Conservation (phyloP, 2,113 vertebrate species). For the Rhinoderma darwinii region DNA sequence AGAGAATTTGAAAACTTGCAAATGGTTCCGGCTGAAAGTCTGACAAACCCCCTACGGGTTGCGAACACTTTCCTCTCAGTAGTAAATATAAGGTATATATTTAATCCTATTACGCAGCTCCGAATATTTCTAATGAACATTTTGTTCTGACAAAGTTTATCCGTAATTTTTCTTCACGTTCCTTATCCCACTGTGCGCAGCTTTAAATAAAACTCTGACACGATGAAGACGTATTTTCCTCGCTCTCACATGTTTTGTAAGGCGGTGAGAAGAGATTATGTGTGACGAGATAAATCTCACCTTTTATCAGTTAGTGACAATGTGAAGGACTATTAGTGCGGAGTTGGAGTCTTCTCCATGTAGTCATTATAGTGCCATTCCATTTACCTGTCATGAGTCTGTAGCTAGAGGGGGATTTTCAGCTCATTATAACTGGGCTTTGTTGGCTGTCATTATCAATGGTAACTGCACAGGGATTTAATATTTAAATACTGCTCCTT, state of each 20-base stretch:
- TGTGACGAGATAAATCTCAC: slow-evolving; percentile 36
- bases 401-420: slow-evolving; percentile 41
- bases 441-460: slow-evolving; percentile 48
- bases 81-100: background rate
- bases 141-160: background rate
- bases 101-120: background rate
- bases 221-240: slow-evolving; percentile 36
- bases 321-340: slow-evolving; percentile 39
- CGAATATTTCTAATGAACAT: background rate
- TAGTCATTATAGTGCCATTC: slow-evolving; percentile 32
- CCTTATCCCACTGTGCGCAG: background rate
- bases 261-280: slow-evolving; percentile 17
- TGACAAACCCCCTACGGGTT: background rate
- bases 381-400: slow-evolving; percentile 45
- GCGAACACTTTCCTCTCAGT: background rate
- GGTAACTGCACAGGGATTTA: slow-evolving; percentile 6
- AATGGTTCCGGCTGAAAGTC: too few species aligned
- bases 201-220: background rate
- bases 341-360: background rate
- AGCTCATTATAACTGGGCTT: slow-evolving; percentile 37
- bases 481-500: slow-evolving; percentile 31
- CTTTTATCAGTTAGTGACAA: slow-evolving; percentile 52
- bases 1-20: too few species aligned
- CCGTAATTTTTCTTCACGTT: background rate
- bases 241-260: background rate